Base-by-base conservation (phyloP, 2,797 vertebrate species). In the Danio albolineatus region DNA sequence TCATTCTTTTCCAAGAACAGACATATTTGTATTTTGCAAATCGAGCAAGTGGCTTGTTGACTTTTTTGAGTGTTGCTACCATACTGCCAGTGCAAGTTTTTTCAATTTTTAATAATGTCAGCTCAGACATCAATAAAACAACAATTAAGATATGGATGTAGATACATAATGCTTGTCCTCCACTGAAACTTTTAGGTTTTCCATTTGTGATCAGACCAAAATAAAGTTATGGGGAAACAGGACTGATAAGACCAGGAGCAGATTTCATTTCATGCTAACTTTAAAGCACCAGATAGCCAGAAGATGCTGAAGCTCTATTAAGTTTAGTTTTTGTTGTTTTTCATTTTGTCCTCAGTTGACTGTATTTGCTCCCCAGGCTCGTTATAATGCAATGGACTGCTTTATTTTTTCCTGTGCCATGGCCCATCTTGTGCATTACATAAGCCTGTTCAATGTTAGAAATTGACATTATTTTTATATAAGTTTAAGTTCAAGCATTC, bases 291-390 rank as follows among this genome's bases (percentile, higher is more conserved):
- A 53, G 36, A 19, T 13, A 54, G 13, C 19, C 9, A 65, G 28
- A 21, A 57, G 41, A 53, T 46, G 62, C 16, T 56, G 17, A 59
- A 67, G 21, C 21, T 67, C 43, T 39, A 77, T 21, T 71, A 41
- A 19, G 7, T n/a, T 14, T 46, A 66, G 38, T 14, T 46, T 77
- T 14, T 17, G 10, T n/a, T 14, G n/a, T 66, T 48, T 14, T 46
- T 77, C 14, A 19, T 36, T 46, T 67, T 77, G 36, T 67, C 41
- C 21, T 48, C 21, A 67, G 39, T 39, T 67, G 75, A 67, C 16
- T 48, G 10, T 48, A 38, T 77, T 16, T 48, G 41, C 41, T 57
- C 51, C 39, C 19, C 13, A 38, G 53, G 53, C 21, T 46, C 10
- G 67, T 38, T 38, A 2, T 12, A 67, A 28, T 36, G 0, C 16